Percentiles rank a stretch among this genome's conserved stretches.
Conservation (phyloP, 2,113 vertebrate species). For the Anser brachyrhynchus region DNA sequence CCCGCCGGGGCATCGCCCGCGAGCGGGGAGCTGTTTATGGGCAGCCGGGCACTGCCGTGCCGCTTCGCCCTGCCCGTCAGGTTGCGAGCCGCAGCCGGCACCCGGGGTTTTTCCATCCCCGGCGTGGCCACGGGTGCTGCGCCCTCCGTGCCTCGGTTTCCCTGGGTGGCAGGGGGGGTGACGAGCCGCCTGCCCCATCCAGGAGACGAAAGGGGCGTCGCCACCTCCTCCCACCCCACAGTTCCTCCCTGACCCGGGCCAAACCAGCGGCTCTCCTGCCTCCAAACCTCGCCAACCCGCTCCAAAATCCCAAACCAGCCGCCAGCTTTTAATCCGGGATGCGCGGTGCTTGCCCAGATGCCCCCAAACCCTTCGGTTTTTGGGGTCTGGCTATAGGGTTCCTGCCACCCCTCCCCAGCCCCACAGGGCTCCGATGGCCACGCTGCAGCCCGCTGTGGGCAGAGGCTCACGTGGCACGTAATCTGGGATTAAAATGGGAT, state of each 20-base stretch:
- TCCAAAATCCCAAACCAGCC: not conserved
- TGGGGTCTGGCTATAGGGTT: too few relatives aligned
- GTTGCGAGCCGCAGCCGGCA: not conserved
- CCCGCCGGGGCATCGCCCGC: not conserved
- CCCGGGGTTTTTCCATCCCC: not conserved
- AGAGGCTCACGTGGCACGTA: not conserved
- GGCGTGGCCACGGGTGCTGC: rapidly evolving
- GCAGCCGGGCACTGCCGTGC: not conserved
- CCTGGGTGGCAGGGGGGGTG: rapidly evolving
- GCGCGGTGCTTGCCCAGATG: rapidly evolving
- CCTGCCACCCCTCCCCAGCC: not conserved
- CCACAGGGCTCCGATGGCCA: not conserved
- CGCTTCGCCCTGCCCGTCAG: not conserved
- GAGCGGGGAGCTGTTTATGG: not conserved
- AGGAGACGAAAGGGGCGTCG: not conserved
- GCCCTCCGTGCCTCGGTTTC: not conserved
- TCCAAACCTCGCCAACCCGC: not conserved
- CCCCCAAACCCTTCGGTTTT: rapidly evolving
- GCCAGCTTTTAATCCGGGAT: too few relatives aligned
- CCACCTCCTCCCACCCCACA: not conserved
- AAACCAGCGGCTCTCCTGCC: not conserved
- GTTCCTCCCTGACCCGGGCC: not conserved
- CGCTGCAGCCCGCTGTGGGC: not conserved
- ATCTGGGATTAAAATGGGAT: conserved; percentile 52
- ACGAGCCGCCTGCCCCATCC: rapidly evolving